Percentiles rank a stretch among this genome's conserved stretches.
Evolutionary conservation across 2,797 vertebrate genomes (phyloP).

Genomic region (Discoglossus pictus): DNA sequence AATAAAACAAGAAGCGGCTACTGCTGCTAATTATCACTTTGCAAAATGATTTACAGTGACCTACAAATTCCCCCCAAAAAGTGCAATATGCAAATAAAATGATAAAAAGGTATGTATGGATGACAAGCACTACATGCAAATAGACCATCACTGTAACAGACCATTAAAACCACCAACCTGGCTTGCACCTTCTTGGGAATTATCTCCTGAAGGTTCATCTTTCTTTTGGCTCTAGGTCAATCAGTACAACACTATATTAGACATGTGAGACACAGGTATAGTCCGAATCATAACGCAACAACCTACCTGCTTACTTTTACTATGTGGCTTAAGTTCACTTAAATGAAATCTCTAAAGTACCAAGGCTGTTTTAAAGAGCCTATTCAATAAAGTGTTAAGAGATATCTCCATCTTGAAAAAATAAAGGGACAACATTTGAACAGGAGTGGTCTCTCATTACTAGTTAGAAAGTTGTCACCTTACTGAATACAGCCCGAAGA

Average conservation of each 20-base stretch:
- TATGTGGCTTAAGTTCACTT: too few species aligned
- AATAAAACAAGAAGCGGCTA: neutral
- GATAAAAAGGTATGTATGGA: conserved; percentile 25
- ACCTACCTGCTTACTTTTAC: neutral
- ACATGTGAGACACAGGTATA: conserved; percentile 33
- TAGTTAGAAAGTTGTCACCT: too few species aligned
- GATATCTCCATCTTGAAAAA: too few species aligned
- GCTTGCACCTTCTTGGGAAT: conserved; percentile 50
- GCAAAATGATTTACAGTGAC: conserved; percentile 37
- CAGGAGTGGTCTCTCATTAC: too few species aligned
- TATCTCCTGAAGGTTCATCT: conserved; percentile 42
- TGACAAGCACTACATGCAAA: conserved; percentile 47
- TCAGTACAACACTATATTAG: conserved; percentile 48
- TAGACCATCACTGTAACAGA: conserved; percentile 43
- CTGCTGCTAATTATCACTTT: conserved; percentile 23
- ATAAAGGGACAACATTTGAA: too few species aligned
- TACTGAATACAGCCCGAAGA: too few species aligned
- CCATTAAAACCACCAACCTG: conserved; percentile 45
- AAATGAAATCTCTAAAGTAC: too few species aligned
- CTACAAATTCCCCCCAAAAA: conserved; percentile 16
- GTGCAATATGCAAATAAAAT: conserved; percentile 27
- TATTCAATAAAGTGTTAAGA: too few species aligned
- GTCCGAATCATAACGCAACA: conserved; percentile 14
- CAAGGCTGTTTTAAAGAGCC: too few species aligned
- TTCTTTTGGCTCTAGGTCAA: conserved; percentile 49